A percentile compares a stretch with the other conserved stretches of the same genome.
Conservation (phyloP, 2,888 invertebrate species). For the Podabrus alpinus region DNA sequence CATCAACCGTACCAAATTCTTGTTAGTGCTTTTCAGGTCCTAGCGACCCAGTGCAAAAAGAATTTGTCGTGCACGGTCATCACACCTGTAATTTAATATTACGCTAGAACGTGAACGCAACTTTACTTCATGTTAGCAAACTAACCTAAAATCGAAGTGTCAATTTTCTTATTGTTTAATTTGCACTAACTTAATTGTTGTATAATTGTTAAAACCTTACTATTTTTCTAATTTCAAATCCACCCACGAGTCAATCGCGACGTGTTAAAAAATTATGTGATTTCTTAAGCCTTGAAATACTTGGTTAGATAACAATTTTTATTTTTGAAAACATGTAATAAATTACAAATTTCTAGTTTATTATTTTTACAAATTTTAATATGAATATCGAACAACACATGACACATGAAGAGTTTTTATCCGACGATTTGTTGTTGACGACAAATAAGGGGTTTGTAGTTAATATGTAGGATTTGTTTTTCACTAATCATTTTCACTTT, state of each 20-base stretch:
- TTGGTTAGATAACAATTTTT: neutral
- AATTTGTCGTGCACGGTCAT: too few relatives aligned
- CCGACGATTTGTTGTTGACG: slow-evolving; percentile 57
- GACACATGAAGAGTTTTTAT: slow-evolving; percentile 54
- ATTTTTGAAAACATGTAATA: neutral
- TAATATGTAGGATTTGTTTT: neutral
- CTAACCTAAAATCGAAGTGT: neutral
- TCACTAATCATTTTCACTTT: neutral
- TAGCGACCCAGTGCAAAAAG: too few relatives aligned
- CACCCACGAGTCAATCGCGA: neutral
- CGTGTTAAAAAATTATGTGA: neutral
- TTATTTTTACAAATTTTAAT: neutral
- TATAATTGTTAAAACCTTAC: neutral
- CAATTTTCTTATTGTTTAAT: neutral
- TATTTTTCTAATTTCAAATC: neutral
- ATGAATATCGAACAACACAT: slow-evolving; percentile 6
- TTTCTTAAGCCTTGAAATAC: too few relatives aligned
- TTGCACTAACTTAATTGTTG: neutral
- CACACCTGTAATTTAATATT: too few relatives aligned
- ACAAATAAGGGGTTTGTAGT: slow-evolving; percentile 54
- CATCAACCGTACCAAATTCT: too few relatives aligned
- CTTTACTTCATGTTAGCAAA: neutral
- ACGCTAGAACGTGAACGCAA: neutral
- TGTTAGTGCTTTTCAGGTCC: too few relatives aligned
- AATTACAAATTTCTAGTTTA: neutral